These are phyloP conservation scores for Panagrolaimus sp. DNA, from an alignment of 1,140 invertebrate genomes.

Conservation along the genomic window DNA sequence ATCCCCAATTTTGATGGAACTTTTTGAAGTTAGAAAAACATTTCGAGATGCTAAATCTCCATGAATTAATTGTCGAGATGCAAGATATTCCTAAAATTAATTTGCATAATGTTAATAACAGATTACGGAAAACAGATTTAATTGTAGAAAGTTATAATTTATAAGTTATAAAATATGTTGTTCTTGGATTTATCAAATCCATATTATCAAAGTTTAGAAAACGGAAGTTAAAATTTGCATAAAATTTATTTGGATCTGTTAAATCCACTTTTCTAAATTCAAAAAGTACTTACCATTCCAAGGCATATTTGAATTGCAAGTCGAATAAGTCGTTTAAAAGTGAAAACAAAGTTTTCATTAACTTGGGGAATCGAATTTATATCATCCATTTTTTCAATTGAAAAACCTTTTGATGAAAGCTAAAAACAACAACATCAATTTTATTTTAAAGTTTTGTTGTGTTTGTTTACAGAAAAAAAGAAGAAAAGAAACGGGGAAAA, in stretches of 20 bases:
- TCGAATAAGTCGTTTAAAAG: not conserved
- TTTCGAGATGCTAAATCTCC: slow-evolving; percentile 3
- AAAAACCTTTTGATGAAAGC: not conserved
- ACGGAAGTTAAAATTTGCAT: not conserved
- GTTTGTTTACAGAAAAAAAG: too few relatives aligned
- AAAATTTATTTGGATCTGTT: not conserved
- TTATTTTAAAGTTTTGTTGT: too few relatives aligned
- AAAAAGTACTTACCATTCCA: not conserved
- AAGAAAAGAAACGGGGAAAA: too few relatives aligned
- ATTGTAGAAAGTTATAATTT: too few relatives aligned
- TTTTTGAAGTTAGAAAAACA: slow-evolving; percentile 5
- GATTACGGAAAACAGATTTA: too few relatives aligned
- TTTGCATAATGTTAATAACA: too few relatives aligned
- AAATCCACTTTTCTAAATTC: not conserved
- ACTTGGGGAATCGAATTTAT: slow-evolving; percentile 11
- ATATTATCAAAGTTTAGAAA: too few relatives aligned
- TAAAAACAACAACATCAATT: not conserved
- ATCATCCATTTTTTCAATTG: not conserved
- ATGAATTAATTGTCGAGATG: not conserved
- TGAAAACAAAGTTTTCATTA: slow-evolving; percentile 14
- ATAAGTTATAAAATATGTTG: too few relatives aligned
- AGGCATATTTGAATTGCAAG: slow-evolving; percentile 4
- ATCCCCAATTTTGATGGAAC: not conserved
- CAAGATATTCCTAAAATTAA: slow-evolving; percentile 1
- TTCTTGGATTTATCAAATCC: too few relatives aligned